These are phyloP conservation scores for Cenopis cana DNA, from an alignment of 2,888 invertebrate genomes.

Conservation along the genomic window DNA sequence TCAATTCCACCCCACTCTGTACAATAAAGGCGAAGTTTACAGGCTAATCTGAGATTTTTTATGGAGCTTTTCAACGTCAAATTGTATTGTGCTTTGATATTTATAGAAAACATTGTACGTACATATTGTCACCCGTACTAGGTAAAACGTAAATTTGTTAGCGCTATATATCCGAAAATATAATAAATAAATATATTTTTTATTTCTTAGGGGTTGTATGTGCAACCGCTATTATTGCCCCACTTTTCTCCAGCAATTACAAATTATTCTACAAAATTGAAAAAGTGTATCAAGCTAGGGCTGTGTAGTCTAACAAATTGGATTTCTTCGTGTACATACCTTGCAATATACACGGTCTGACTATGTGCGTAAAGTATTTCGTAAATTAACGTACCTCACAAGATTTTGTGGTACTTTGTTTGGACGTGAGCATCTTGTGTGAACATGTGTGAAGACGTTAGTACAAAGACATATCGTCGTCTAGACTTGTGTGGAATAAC, in stretches of 20 bases:
- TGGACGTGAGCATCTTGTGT: constrained; percentile 23
- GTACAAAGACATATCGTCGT: constrained; percentile 70
- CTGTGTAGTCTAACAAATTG: background rate
- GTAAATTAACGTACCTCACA: background rate
- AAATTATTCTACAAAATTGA: background rate
- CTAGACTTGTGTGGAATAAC: constrained; percentile 83
- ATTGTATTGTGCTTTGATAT: constrained; percentile 28
- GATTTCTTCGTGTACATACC: background rate
- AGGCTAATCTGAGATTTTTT: constrained; percentile 68
- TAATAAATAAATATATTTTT: too few relatives aligned
- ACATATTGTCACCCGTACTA: background rate
- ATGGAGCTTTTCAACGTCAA: constrained; percentile 55
- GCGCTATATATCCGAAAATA: too few relatives aligned
- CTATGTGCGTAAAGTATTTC: background rate
- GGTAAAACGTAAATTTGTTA: background rate
- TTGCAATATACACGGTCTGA: background rate
- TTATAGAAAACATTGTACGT: too few relatives aligned
- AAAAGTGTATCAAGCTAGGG: background rate
- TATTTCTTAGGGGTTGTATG: background rate
- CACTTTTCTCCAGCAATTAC: background rate
- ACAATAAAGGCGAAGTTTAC: constrained; percentile 72
- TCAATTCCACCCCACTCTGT: constrained; percentile 66
- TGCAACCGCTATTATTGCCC: background rate
- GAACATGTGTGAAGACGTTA: constrained; percentile 52
- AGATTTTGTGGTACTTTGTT: background rate